phyloP scores from a whole-genome alignment of 2,113 vertebrate species.

The Pygathrix nemaeus region DNA sequence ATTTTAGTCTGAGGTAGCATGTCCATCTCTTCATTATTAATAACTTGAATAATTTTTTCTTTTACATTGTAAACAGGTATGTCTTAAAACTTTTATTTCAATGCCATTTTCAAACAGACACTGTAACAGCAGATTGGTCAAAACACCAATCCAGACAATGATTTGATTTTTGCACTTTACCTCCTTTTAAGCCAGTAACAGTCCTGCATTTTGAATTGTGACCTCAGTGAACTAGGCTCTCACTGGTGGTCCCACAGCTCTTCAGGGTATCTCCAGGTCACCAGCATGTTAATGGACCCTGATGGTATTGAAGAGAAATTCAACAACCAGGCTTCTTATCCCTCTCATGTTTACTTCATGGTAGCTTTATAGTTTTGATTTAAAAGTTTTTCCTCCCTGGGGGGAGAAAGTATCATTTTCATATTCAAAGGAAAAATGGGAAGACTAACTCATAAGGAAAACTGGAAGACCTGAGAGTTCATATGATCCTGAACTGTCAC shows the following conservation, averaged over 20 bases:
- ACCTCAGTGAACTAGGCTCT: background rate
- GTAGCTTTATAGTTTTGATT: background rate
- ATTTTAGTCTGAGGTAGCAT: background rate
- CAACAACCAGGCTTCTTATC: background rate
- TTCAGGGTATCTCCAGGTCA: background rate
- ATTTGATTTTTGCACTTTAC: background rate
- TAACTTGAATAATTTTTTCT: background rate
- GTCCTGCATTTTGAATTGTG: background rate
- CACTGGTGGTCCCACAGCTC: rapidly evolving
- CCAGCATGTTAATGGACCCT: background rate
- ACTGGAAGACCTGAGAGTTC: background rate
- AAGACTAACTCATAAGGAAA: background rate
- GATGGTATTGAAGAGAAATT: rapidly evolving
- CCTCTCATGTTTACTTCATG: background rate
- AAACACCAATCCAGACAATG: background rate
- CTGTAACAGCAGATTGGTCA: background rate
- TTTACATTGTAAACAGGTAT: background rate
- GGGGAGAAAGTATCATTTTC: background rate
- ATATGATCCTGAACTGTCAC: background rate
- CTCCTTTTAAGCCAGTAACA: background rate
- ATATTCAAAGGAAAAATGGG: background rate
- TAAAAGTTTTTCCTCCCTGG: background rate
- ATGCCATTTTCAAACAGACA: background rate
- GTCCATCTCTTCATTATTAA: background rate
- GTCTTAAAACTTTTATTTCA: background rate